Evolutionary conservation across 1,140 invertebrate genomes (phyloP), one percentile per base, ranked within the genome.

Genomic region (Polyergus mexicanus): DNA sequence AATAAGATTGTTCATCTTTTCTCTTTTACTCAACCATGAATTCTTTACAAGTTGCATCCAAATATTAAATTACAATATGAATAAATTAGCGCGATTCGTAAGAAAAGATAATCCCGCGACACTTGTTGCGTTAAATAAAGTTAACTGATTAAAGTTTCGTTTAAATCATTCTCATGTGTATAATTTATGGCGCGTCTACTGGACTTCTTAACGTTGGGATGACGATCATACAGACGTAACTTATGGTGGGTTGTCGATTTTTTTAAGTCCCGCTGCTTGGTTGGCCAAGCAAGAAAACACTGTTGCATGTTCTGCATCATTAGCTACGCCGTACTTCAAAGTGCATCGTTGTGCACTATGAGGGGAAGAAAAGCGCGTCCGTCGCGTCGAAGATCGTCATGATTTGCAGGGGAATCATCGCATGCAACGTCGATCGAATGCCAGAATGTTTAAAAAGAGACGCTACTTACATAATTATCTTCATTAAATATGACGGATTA

Each of bases 271-370:
- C 58, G 41, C 65, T 44, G 65, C 78, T 62, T 81, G 51, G 84
- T 85, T 38, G 72, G 28, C 71, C 62, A 32, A 32, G 60, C 81
- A 84, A 84, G 81, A 84, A 84, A 84, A 84, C 72, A 84, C 32
- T 84, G 81, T 10, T 77, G 81, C 47, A 77, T 16, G 81, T 84
- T 84, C 81, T 76, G 81, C 81, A 77, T 84, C 81, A 84, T 84
- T 84, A 84, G 74, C 60, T 62, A 60, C 78, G 78, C 68, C 32
- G 25, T 60, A 68, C 78, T 47, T 71, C 68, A 25, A 74, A 72
- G 78, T 74, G 66, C 78, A 71, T 35, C 65, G 22, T 71, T 10
- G 51, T 83, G 54, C 69, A 51, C 54, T 60, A 44, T 25, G 68
- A 10, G 35, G 51, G 58, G 72, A 77, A 84, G 72, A 66, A 84